A percentile compares a stretch with the other conserved stretches of the same genome.
Conservation (phyloP, 2,113 vertebrate genomes). For the Arothron firmamentum region DNA sequence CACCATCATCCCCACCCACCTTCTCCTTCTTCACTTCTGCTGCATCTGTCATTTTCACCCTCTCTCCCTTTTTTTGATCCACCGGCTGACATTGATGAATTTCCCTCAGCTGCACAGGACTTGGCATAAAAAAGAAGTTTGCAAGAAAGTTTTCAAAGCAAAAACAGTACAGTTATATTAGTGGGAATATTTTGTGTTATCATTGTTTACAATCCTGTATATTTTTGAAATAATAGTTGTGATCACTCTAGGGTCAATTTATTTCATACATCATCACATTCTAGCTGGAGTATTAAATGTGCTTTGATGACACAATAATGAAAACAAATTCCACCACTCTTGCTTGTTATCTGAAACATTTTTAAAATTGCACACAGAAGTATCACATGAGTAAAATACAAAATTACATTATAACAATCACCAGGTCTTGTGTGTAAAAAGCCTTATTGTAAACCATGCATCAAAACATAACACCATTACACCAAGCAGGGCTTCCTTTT, state of each 20-base stretch:
- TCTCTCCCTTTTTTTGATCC: slow-evolving; percentile 64
- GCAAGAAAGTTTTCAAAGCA: slow-evolving; percentile 65
- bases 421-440: background rate
- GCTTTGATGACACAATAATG: too few relatives aligned
- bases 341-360: too few relatives aligned
- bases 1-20: slow-evolving; percentile 64
- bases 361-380: too few relatives aligned
- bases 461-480: background rate
- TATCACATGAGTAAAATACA: too few relatives aligned
- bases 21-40: slow-evolving; percentile 60
- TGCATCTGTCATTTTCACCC: slow-evolving; percentile 68
- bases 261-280: too few relatives aligned
- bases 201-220: background rate
- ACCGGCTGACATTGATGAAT: slow-evolving; percentile 71
- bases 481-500: too few relatives aligned
- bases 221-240: slow-evolving; percentile 25
- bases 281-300: too few relatives aligned
- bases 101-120: slow-evolving; percentile 57
- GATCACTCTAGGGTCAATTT: too few relatives aligned
- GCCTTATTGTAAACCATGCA: background rate
- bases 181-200: slow-evolving; percentile 43
- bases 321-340: too few relatives aligned
- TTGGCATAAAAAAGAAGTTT: slow-evolving; percentile 61
- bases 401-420: too few relatives aligned
- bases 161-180: slow-evolving; percentile 53